Conservation (phyloP, 2,797 vertebrate species). For the Choloepus didactylus region DNA sequence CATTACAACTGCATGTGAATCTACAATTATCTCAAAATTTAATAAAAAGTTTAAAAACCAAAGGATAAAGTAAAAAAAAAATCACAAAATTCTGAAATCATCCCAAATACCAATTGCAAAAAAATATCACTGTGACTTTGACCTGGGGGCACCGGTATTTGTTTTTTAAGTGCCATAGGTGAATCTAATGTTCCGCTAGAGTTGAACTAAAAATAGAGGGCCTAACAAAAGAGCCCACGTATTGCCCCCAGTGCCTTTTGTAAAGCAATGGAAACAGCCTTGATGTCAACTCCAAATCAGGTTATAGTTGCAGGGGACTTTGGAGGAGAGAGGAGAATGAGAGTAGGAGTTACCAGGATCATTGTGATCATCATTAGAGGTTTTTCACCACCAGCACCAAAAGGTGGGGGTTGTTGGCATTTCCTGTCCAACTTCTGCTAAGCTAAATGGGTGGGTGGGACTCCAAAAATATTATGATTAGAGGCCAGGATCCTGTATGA, state of each 20-base stretch:
- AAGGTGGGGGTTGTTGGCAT: background rate
- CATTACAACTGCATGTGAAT: background rate
- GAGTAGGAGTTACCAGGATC: background rate
- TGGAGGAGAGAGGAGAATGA: background rate
- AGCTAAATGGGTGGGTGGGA: background rate
- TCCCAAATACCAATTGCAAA: background rate
- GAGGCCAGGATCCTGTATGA: background rate
- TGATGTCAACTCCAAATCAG: background rate
- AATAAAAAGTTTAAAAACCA: background rate
- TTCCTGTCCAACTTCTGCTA: background rate
- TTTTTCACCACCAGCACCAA: background rate
- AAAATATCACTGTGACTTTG: background rate
- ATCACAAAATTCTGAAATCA: background rate
- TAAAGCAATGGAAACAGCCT: background rate
- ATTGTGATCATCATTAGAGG: background rate
- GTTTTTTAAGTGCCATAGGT: background rate
- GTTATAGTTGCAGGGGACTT: background rate
- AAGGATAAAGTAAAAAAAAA: background rate
- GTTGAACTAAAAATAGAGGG: background rate
- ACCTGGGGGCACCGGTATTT: background rate
- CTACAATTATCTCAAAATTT: background rate
- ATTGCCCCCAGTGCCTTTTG: background rate
- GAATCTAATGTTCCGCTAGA: slow-evolving; percentile 40
- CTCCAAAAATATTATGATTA: background rate
- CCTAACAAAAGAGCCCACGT: background rate